Evolutionary conservation across 2,113 vertebrate genomes (phyloP).

Genomic region (Geococcyx californianus): DNA sequence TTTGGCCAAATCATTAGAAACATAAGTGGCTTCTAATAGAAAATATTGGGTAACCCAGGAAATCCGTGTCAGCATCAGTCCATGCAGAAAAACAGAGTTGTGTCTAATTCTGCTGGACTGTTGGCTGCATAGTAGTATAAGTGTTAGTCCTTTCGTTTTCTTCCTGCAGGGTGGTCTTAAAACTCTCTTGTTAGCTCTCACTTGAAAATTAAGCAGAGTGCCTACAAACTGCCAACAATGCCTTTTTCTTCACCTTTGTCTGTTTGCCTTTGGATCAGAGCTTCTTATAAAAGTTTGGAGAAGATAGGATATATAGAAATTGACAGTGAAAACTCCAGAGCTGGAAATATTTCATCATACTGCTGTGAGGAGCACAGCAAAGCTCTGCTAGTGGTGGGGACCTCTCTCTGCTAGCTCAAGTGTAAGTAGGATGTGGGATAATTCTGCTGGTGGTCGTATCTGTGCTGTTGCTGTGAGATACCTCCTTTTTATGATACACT

Average conservation of each 20-base stretch:
- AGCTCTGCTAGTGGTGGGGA: background rate
- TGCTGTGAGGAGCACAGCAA: background rate
- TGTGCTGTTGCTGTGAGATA: background rate
- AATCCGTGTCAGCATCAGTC: background rate
- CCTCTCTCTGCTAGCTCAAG: background rate
- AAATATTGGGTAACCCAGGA: background rate
- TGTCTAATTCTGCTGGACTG: background rate
- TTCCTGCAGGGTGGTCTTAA: background rate
- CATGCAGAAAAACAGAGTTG: background rate
- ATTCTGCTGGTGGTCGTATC: background rate
- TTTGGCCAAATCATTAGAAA: background rate
- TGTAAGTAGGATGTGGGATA: background rate
- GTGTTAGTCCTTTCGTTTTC: background rate
- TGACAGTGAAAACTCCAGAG: background rate
- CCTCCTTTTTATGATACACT: background rate
- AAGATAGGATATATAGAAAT: background rate
- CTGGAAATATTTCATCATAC: background rate
- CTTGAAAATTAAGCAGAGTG: background rate
- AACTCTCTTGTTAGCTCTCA: background rate
- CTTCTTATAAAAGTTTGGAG: background rate
- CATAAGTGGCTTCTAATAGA: background rate
- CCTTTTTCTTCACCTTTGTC: background rate
- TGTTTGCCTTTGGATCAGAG: background rate
- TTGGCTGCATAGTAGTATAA: background rate
- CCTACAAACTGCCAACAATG: background rate